Evolutionary conservation across 2,797 vertebrate species (phyloP), one percentile per base, ranked within the genome.

Genomic region (Neosilurus hyrtlii): DNA sequence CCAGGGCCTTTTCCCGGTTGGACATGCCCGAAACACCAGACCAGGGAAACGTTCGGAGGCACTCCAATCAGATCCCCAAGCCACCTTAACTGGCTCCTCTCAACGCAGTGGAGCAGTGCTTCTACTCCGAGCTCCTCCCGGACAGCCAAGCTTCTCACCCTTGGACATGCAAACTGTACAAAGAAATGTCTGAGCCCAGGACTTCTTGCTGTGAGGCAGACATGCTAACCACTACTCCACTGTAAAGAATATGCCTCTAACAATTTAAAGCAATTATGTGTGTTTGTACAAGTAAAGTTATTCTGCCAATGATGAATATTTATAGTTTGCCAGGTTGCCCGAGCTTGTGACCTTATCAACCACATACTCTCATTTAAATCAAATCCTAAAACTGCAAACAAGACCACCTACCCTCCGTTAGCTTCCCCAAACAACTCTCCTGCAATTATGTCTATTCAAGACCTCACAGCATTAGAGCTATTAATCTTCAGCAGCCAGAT

Each of bases 401-500:
- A 24, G 68, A 72, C 82, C 66, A 54, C 66, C 82, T 26, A 51
- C 54, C 51, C 14, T 22, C 12, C 49, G 24, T 9, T 10, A 30
- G 37, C 73, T 52, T 67, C 35, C 54, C 80, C 49, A 74, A 65
- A 79, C 77, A 66, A 18, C 82, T 71, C 82, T 54, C 24, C 66
- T 71, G 66, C 56, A 77, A 59, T 83, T 63, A 70, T 49, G 72
- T 74, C 81, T 76, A 82, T 82, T 82, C 71, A 63, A 35, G 26
- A 65, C 57, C 80, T 82, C 70, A 73, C 43, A 14, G 65, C 20
- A 61, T 51, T 68, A 56, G 16, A 62, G 65, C 56, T 57, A 78
- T 78, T 70, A 61, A 61, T 49, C 67, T 49, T 81, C 67, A 71
- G 68, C 56, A 62, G n/a, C 56, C 67, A 62, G 80, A 62, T 70